Evolutionary conservation across 2,888 invertebrate genomes (phyloP), one percentile per base, ranked within the genome.

Genomic region (Phyto melanocephala): DNA sequence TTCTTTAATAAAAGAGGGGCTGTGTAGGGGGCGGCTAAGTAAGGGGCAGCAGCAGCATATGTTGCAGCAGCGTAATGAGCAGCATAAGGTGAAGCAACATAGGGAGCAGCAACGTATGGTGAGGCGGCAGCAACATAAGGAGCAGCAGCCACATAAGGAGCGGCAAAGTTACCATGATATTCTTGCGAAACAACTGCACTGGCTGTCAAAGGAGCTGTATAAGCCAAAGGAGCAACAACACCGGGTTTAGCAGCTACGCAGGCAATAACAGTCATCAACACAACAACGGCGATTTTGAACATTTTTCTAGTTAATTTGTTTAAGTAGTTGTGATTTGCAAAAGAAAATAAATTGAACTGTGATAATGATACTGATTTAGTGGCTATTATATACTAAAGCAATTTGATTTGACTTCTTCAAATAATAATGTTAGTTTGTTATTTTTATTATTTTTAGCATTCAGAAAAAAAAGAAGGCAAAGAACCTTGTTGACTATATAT

Each of bases 81-180:
- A 5, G 85, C 83, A 50, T 84, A 84, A 0, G 84, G 82, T 1
- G 82, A 40, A 11, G 83, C 82, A 5, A 54, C 78, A 24, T 76
- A 72, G 1, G 80, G 68, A 1, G 83, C 35, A 42, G 81, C 84
- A 20, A 84, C 76, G 47, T 86, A 87, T 7, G 89, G 86, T 6
- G 87, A 83, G n/a, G 81, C 86, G 8, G 85, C 81, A 47, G 84
- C 84, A 33, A 81, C 81, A 37, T 85, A 86, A 11, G 85, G 85
- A 28, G 87, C 86, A 22, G 87, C 86, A 85, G 92, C 91, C 33
- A 89, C 88, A 63, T 86, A 87, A 11, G 87, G 87, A n/a, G 88
- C 85, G 11, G 87, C 86, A 45, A 87, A 77, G 85, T 88, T 87
- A 20, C 93, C 92, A 86, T 93, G 93, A 89, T 93, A 93, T 86